These are phyloP conservation scores for Branchipolynoe longqiensis DNA, from an alignment of 2,888 invertebrate genomes.

Conservation along the genomic window DNA sequence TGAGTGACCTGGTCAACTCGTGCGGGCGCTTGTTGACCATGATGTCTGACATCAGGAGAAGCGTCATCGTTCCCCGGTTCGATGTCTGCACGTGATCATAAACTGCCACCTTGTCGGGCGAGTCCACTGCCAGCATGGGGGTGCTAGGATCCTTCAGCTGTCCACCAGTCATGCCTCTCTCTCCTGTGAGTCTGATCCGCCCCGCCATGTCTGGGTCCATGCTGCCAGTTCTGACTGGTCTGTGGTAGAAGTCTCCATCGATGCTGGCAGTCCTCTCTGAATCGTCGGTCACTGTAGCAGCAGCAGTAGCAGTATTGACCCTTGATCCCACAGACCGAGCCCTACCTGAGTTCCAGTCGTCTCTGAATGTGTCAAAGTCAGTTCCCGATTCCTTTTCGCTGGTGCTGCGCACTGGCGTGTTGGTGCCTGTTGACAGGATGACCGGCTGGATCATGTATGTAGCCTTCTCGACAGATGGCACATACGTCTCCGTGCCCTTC, in stretches of 20 bases:
- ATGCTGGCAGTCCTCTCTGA: neutral
- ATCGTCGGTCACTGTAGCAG: constrained; percentile 13
- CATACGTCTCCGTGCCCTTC: constrained; percentile 32
- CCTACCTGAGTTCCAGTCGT: neutral
- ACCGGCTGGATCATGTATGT: constrained; percentile 62
- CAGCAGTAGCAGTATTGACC: constrained; percentile 27
- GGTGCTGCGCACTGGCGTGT: constrained; percentile 21
- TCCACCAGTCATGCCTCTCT: constrained; percentile 7
- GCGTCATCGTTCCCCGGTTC: constrained; percentile 49
- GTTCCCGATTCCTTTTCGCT: constrained; percentile 50
- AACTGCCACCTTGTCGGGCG: constrained; percentile 8
- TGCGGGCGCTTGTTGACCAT: constrained; percentile 60
- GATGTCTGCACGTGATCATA: neutral
- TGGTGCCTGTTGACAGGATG: constrained; percentile 59
- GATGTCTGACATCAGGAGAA: constrained; percentile 32
- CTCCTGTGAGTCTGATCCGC: constrained; percentile 13
- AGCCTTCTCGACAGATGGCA: constrained; percentile 60
- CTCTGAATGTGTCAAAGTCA: constrained; percentile 31
- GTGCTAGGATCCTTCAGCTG: constrained; percentile 8
- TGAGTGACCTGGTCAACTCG: constrained; percentile 29
- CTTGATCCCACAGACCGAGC: neutral
- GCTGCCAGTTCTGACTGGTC: neutral
- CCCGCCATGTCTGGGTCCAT: constrained; percentile 4
- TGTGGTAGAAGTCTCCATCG: neutral
- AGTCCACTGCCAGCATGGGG: constrained; percentile 12